phyloP scores from a whole-genome alignment of 2,113 vertebrate species.

The Brachyhypopomus occidentalis region DNA sequence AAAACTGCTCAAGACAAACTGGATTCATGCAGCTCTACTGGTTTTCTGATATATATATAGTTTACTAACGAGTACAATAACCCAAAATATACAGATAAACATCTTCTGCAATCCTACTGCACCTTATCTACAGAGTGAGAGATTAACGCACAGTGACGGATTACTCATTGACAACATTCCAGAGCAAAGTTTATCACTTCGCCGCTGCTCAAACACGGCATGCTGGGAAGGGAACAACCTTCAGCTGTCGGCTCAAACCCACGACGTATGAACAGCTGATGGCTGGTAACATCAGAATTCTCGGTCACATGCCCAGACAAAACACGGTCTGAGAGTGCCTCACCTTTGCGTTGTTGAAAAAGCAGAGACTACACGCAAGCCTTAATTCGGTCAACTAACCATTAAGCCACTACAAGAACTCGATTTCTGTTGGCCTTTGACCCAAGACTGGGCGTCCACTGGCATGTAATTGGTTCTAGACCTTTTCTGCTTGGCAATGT shows the following conservation, averaged over 20 bases:
- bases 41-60: too few relatives aligned
- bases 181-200: background rate
- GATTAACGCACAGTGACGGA: background rate
- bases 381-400: background rate
- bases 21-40: too few relatives aligned
- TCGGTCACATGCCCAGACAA: background rate
- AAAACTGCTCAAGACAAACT: too few relatives aligned
- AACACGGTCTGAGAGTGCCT: background rate
- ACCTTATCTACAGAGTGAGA: too few relatives aligned
- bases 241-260: background rate
- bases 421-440: background rate
- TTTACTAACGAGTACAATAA: too few relatives aligned
- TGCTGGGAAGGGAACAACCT: background rate
- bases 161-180: background rate
- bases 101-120: too few relatives aligned
- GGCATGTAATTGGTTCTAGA: too few relatives aligned
- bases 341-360: background rate
- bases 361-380: background rate
- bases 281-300: background rate
- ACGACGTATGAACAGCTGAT: conserved; percentile 21
- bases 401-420: background rate
- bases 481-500: too few relatives aligned
- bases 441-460: too few relatives aligned
- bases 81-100: too few relatives aligned
- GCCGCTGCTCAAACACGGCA: background rate